phyloP scores from a whole-genome alignment of 2,797 vertebrate genomes.

The Echiichthys vipera region DNA sequence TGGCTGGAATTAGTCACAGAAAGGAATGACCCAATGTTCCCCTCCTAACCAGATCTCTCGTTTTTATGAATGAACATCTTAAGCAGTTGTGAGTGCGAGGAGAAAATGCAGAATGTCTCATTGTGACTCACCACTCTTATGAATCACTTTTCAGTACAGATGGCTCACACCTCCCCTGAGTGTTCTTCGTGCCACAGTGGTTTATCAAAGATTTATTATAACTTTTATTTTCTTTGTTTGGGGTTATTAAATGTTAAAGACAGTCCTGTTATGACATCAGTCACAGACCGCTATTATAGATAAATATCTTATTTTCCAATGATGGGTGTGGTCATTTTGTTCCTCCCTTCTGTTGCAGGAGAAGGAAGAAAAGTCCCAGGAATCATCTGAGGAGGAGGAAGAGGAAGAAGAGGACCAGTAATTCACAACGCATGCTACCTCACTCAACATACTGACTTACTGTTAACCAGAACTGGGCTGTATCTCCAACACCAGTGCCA shows the following conservation, averaged over 20 bases:
- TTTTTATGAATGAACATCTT: conserved; percentile 90
- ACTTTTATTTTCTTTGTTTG: conserved; percentile 15
- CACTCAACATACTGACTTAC: conserved; percentile 87
- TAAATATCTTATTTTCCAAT: conserved; percentile 36
- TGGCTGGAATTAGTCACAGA: conserved; percentile 77
- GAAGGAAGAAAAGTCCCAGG: conserved; percentile 93
- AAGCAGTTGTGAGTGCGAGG: conserved; percentile 48
- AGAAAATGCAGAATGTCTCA: conserved; percentile 61
- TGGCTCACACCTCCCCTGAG: conserved; percentile 66
- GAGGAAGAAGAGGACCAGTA: conserved; percentile 92
- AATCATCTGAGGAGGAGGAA: conserved; percentile 90
- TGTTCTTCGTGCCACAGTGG: conserved; percentile 52
- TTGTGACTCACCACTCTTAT: conserved; percentile 77
- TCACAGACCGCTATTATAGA: conserved; percentile 40
- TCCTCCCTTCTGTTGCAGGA: conserved; percentile 76
- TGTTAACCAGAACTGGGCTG: conserved; percentile 86
- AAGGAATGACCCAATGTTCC: conserved; percentile 67
- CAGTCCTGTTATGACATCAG: conserved; percentile 44
- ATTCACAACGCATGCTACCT: conserved; percentile 89
- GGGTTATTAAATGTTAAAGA: conserved; percentile 32
- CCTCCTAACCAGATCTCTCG: conserved; percentile 57
- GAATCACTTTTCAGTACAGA: conserved; percentile 77
- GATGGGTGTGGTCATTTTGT: conserved; percentile 17
- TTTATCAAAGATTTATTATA: conserved; percentile 57
- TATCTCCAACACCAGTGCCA: conserved; percentile 81